Evolutionary conservation across 2,797 vertebrate genomes (phyloP).

Genomic region (Muscicapa striata): DNA sequence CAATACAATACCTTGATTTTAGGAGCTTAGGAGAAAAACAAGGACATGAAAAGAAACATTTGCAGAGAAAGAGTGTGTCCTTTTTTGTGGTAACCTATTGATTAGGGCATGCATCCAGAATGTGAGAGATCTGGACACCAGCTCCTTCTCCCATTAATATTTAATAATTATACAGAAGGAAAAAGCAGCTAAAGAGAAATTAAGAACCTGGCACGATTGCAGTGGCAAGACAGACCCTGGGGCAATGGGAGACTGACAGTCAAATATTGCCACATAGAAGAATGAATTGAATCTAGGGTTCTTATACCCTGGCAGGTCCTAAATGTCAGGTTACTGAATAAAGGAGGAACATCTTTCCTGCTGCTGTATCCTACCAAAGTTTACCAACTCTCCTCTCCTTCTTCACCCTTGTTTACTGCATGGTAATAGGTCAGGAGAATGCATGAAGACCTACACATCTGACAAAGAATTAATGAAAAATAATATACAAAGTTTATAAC

Average conservation of each 20-base stretch:
- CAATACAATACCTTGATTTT: neutral
- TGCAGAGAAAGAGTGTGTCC: neutral
- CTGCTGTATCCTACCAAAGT: neutral
- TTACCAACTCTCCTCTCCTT: neutral
- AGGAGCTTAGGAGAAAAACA: neutral
- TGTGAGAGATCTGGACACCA: constrained; percentile 28
- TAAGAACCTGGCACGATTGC: neutral
- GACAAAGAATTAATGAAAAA: neutral
- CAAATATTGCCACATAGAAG: neutral
- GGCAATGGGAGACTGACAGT: neutral
- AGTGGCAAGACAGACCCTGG: neutral
- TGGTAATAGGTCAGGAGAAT: neutral
- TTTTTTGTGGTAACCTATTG: constrained; percentile 36
- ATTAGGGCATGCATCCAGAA: constrained; percentile 16
- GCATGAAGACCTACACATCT: neutral
- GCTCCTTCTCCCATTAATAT: constrained; percentile 8
- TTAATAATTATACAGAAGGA: constrained; percentile 26
- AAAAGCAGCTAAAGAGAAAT: constrained; percentile 4
- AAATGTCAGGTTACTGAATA: neutral
- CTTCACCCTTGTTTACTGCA: neutral
- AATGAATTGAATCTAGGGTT: neutral
- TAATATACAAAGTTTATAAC: neutral
- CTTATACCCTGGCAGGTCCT: neutral
- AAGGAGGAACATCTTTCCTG: neutral
- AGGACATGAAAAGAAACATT: neutral